phyloP scores from a whole-genome alignment of 1,140 invertebrate species.

The Drosophila lacteicornis region DNA sequence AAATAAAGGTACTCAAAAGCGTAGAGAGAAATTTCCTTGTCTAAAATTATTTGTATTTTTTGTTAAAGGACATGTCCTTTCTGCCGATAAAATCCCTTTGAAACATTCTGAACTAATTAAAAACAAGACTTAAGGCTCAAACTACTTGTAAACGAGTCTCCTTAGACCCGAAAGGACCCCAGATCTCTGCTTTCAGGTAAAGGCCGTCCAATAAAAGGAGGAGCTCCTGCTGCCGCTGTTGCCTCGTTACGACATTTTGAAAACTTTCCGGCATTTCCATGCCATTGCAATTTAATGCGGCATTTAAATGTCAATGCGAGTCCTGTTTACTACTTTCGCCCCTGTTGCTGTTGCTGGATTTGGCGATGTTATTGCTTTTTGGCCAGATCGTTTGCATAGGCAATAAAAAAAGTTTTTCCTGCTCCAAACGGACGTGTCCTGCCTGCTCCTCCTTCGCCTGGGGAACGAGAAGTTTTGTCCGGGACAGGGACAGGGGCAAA shows the following conservation, averaged over 20 bases:
- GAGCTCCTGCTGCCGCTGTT: not conserved
- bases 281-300: conserved; percentile 60
- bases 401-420: conserved; percentile 57
- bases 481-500: conserved; percentile 1
- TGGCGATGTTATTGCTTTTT: conserved; percentile 25
- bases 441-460: not conserved
- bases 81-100: not conserved
- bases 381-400: conserved; percentile 67
- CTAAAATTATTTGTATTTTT: too few relatives aligned
- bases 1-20: too few relatives aligned
- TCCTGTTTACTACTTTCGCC: conserved; percentile 20
- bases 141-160: not conserved
- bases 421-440: conserved; percentile 18
- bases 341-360: conserved; percentile 13
- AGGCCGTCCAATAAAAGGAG: not conserved
- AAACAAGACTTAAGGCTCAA: not conserved
- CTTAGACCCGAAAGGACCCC: not conserved
- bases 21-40: too few relatives aligned
- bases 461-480: conserved; percentile 1
- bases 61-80: not conserved
- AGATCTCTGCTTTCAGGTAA: too few relatives aligned
- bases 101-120: not conserved
- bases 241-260: not conserved
- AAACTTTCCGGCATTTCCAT: conserved; percentile 28
- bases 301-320: conserved; percentile 57